These are phyloP conservation scores for Drosophila trapezifrons DNA, from an alignment of 1,140 invertebrate species.

Conservation along the genomic window DNA sequence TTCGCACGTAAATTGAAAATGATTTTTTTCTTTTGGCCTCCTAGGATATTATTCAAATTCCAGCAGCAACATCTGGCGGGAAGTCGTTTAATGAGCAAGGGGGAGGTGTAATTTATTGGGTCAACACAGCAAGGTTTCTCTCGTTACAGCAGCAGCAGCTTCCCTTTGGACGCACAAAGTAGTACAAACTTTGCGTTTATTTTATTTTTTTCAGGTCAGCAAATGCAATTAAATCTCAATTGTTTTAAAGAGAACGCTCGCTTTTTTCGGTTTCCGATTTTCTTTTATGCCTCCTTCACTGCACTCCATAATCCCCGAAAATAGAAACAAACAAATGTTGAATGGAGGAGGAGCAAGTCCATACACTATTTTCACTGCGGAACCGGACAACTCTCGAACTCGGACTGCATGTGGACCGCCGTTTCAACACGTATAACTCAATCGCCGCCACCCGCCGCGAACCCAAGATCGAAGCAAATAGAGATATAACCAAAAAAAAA, in stretches of 20 bases:
- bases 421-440: slow-evolving; percentile 61
- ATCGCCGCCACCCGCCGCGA: slow-evolving; percentile 58
- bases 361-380: slow-evolving; percentile 11
- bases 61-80: slow-evolving; percentile 59
- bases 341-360: background rate
- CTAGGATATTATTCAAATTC: slow-evolving; percentile 54
- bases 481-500: slow-evolving; percentile 24
- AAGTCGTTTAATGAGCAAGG: slow-evolving; percentile 12
- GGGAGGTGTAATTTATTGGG: slow-evolving; percentile 36
- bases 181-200: slow-evolving; percentile 27
- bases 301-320: slow-evolving; percentile 22
- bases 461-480: slow-evolving; percentile 21
- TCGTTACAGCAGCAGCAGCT: slow-evolving; percentile 1
- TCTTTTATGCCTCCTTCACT: slow-evolving; percentile 19
- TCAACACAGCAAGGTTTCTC: slow-evolving; percentile 48
- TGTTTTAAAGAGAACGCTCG: slow-evolving; percentile 24
- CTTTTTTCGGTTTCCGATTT: slow-evolving; percentile 26
- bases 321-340: slow-evolving; percentile 46
- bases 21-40: slow-evolving; percentile 24
- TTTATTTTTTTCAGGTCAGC: slow-evolving; percentile 46
- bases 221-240: slow-evolving; percentile 48
- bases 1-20: slow-evolving; percentile 42
- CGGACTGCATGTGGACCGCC: slow-evolving; percentile 40
- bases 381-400: slow-evolving; percentile 6
- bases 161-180: slow-evolving; percentile 14